Percentiles rank a stretch among this genome's conserved stretches.
These are phyloP conservation scores for Pyrocoelia pectoralis DNA, from an alignment of 2,888 invertebrate genomes.

Conservation along the genomic window DNA sequence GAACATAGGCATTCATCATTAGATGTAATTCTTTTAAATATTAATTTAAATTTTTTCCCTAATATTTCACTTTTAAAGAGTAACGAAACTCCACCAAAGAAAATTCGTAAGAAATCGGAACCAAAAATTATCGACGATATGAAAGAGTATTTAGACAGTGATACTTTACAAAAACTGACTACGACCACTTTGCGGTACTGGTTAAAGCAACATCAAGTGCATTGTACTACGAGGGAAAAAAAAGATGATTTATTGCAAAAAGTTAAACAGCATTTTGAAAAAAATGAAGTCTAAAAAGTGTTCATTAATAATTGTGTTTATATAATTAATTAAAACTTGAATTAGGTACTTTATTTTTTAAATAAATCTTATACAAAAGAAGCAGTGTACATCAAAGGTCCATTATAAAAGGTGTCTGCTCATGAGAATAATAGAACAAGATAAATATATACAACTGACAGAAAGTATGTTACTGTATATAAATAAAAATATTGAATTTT, in stretches of 20 bases:
- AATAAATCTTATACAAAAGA: background rate
- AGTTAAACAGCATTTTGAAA: conserved; percentile 38
- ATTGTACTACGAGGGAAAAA: conserved; percentile 43
- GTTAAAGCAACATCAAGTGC: conserved; percentile 40
- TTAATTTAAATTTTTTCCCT: background rate
- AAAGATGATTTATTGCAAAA: conserved; percentile 42
- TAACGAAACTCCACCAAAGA: conserved; percentile 34
- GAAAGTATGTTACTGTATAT: background rate
- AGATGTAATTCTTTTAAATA: background rate
- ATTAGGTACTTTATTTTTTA: background rate
- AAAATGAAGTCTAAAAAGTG: background rate
- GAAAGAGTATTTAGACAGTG: conserved; percentile 41
- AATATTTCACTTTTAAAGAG: background rate
- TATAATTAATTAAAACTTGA: background rate
- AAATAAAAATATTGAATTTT: conserved; percentile 20
- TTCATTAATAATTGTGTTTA: background rate
- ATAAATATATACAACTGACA: background rate
- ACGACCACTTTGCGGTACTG: conserved; percentile 40
- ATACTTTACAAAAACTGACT: conserved; percentile 41
- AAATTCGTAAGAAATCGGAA: conserved; percentile 38
- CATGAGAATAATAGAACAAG: background rate
- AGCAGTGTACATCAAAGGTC: background rate
- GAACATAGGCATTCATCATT: background rate
- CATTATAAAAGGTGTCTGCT: background rate
- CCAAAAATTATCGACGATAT: conserved; percentile 41